These are phyloP conservation scores for Montipora foliosa DNA, from an alignment of 64 coral and sea anemone genomes.

Conservation along the genomic window DNA sequence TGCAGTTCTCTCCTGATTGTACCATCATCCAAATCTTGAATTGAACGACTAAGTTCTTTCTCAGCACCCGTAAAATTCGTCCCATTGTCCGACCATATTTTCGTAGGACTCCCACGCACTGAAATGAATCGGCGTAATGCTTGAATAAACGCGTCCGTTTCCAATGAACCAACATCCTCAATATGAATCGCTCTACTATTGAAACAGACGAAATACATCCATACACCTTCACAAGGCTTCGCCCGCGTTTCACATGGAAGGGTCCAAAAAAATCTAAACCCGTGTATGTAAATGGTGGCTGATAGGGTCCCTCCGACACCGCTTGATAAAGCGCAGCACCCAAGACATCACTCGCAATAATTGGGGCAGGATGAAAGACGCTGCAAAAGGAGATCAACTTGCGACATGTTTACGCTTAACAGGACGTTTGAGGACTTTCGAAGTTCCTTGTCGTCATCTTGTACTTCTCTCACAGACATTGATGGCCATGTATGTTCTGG, in stretches of 20 bases:
- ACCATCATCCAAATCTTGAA: conserved; percentile 7
- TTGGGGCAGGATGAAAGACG: neutral
- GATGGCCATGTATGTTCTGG: conserved; percentile 27
- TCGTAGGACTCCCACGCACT: conserved; percentile 13
- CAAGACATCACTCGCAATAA: conserved; percentile 37
- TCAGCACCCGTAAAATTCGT: conserved; percentile 46
- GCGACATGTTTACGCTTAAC: neutral
- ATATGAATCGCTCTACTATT: conserved; percentile 47
- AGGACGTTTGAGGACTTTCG: neutral
- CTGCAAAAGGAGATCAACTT: neutral
- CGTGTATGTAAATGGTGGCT: conserved; percentile 53
- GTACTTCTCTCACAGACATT: neutral
- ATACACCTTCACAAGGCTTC: conserved; percentile 15
- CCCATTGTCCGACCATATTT: conserved; percentile 47
- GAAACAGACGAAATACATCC: conserved; percentile 54
- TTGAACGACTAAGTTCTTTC: conserved; percentile 11
- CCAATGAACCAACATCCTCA: conserved; percentile 56
- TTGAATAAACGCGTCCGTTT: conserved; percentile 38
- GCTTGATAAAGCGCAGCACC: conserved; percentile 35
- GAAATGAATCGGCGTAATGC: conserved; percentile 32
- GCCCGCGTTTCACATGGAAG: conserved; percentile 41
- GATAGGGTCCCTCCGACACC: conserved; percentile 15
- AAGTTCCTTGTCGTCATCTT: conserved; percentile 28
- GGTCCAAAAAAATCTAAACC: conserved; percentile 60
- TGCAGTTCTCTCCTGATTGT: conserved; percentile 41